Conservation (phyloP, 2,888 invertebrate genomes). For the Cantharis flavilabris region DNA sequence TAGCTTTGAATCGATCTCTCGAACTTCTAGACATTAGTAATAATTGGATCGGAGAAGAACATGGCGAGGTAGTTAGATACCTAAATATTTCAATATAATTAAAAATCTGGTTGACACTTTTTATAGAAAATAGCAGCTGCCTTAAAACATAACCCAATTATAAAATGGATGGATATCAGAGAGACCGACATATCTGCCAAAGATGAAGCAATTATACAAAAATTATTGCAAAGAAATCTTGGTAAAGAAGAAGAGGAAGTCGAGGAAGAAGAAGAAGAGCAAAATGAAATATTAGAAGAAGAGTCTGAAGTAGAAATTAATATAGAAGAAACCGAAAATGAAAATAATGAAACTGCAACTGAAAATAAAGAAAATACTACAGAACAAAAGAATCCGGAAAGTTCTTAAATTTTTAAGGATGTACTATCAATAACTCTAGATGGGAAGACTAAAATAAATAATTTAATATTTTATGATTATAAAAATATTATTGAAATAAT, state of each 20-base stretch:
- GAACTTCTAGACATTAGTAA: conserved; percentile 62
- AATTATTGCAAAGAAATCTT: conserved; percentile 57
- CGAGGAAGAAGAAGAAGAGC: conserved; percentile 15
- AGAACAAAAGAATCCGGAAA: background rate
- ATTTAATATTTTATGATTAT: background rate
- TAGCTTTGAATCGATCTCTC: conserved; percentile 60
- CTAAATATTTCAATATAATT: background rate
- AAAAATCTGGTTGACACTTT: background rate
- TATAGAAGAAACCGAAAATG: conserved; percentile 21
- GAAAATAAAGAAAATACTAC: background rate
- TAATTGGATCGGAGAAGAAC: conserved; percentile 64
- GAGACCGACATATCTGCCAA: conserved; percentile 58
- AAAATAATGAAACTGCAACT: conserved; percentile 6
- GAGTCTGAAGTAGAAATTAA: conserved; percentile 21
- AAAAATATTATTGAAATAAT: too few relatives aligned
- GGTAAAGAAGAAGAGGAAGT: conserved; percentile 33
- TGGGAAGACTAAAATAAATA: background rate
- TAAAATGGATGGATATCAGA: conserved; percentile 47
- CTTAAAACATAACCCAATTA: conserved; percentile 39
- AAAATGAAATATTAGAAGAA: background rate
- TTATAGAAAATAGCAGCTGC: conserved; percentile 2
- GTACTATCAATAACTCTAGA: background rate
- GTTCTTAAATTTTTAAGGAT: background rate
- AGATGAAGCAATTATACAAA: conserved; percentile 55
- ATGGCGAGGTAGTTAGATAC: conserved; percentile 49